Evolutionary conservation across 2,797 vertebrate species (phyloP).

Genomic region (Clarias platycephalus): DNA sequence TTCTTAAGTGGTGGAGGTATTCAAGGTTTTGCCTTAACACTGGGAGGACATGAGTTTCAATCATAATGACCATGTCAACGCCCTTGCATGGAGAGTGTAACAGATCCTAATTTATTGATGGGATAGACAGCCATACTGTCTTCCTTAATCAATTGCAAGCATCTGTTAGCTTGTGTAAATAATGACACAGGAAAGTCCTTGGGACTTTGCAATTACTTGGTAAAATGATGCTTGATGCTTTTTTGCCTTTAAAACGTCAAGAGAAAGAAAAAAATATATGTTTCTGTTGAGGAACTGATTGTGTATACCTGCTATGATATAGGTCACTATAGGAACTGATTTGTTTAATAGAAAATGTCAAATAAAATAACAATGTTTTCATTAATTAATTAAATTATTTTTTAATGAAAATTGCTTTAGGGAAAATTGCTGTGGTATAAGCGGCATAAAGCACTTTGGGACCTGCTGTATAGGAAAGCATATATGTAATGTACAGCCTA

Average conservation of each 20-base stretch:
- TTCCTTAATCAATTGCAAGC: background rate
- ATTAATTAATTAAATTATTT: too few species aligned
- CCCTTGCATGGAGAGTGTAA: background rate
- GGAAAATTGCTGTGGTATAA: too few species aligned
- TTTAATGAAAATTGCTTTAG: too few species aligned
- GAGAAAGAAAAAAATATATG: too few species aligned
- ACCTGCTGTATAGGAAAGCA: background rate
- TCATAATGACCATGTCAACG: background rate
- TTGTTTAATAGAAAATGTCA: too few species aligned
- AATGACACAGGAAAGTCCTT: background rate
- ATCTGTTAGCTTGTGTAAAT: background rate
- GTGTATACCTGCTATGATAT: too few species aligned
- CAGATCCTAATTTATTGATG: background rate
- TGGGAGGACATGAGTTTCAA: background rate
- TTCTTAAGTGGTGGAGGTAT: background rate
- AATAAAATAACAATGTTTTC: too few species aligned
- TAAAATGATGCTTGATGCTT: background rate
- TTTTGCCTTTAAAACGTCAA: too few species aligned
- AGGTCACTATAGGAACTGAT: too few species aligned
- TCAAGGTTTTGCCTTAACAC: background rate
- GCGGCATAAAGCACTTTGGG: too few species aligned
- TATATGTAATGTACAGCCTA: background rate
- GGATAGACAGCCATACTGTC: background rate
- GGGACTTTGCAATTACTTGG: background rate
- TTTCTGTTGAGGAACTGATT: too few species aligned